phyloP scores from a whole-genome alignment of 2,797 vertebrate genomes.

The Schizopygopsis malacanthus region DNA sequence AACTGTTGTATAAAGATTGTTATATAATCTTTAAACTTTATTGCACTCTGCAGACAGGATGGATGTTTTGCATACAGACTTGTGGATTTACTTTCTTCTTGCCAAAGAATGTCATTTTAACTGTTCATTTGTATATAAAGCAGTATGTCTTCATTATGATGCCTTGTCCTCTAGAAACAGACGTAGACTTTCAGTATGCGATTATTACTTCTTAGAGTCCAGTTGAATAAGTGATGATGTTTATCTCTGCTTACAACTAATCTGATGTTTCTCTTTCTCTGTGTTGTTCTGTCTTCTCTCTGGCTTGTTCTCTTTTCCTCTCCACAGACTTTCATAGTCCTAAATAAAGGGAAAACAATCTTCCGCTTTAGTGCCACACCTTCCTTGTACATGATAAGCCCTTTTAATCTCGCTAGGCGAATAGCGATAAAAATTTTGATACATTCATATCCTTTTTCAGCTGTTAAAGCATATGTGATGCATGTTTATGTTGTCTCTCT shows the following conservation, averaged over 20 bases:
- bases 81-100: not conserved
- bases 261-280: constrained; percentile 42
- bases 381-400: constrained; percentile 99
- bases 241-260: constrained; percentile 44
- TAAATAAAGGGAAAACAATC: constrained; percentile 99
- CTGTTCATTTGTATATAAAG: constrained; percentile 17
- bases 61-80: not conserved
- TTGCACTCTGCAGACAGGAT: not conserved
- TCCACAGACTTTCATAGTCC: constrained; percentile 99
- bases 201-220: constrained; percentile 11
- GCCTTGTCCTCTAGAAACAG: constrained; percentile 10
- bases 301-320: constrained; percentile 66
- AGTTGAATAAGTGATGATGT: constrained; percentile 6
- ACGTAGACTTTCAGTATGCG: not conserved
- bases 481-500: constrained; percentile 5
- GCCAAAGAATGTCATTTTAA: constrained; percentile 14
- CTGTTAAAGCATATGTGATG: constrained; percentile 7
- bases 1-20: constrained; percentile 4
- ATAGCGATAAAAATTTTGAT: constrained; percentile 99
- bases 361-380: constrained; percentile 99
- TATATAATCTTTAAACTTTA: not conserved
- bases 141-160: constrained; percentile 18
- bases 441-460: constrained; percentile 99
- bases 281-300: constrained; percentile 37
- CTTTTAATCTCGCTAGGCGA: constrained; percentile 96